These are phyloP conservation scores for Amphiura filiformis DNA, from an alignment of 35 echinoderm and acorn worm species.

Conservation along the genomic window DNA sequence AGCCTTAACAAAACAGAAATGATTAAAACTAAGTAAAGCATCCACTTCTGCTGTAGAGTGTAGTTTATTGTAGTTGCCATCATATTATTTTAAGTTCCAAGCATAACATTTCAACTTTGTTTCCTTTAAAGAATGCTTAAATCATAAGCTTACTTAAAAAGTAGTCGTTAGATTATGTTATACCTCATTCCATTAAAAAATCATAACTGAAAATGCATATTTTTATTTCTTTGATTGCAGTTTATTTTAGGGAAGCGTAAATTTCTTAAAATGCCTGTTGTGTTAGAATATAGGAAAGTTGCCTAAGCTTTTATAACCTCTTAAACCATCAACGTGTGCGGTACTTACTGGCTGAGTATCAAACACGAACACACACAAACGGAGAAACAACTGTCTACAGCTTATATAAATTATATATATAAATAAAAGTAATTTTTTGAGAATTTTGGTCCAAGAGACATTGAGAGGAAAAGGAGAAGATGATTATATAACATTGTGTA, in stretches of 20 bases:
- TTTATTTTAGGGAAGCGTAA: not conserved
- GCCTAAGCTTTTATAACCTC: not conserved
- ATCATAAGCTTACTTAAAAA: not conserved
- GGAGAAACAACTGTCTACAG: too few relatives aligned
- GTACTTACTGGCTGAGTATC: not conserved
- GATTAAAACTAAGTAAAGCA: not conserved
- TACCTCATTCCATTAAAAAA: slow-evolving; percentile 8
- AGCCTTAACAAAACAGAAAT: not conserved
- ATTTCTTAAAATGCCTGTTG: not conserved
- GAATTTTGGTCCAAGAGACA: not conserved
- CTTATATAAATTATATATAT: not conserved
- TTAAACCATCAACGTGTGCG: not conserved
- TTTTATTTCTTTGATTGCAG: slow-evolving; percentile 5
- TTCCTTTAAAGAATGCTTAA: not conserved
- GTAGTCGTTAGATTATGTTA: not conserved
- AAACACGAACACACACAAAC: not conserved
- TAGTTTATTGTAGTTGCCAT: not conserved
- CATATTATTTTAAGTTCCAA: not conserved
- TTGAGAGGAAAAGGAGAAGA: not conserved
- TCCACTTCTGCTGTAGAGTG: not conserved
- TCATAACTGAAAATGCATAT: not conserved
- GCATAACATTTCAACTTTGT: not conserved
- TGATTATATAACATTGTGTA: not conserved
- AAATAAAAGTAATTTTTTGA: not conserved
- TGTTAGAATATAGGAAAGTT: not conserved